Percentiles rank a stretch among this genome's conserved stretches.
These are phyloP conservation scores for Pediacus dermestoides DNA, from an alignment of 2,888 invertebrate species.

Conservation along the genomic window DNA sequence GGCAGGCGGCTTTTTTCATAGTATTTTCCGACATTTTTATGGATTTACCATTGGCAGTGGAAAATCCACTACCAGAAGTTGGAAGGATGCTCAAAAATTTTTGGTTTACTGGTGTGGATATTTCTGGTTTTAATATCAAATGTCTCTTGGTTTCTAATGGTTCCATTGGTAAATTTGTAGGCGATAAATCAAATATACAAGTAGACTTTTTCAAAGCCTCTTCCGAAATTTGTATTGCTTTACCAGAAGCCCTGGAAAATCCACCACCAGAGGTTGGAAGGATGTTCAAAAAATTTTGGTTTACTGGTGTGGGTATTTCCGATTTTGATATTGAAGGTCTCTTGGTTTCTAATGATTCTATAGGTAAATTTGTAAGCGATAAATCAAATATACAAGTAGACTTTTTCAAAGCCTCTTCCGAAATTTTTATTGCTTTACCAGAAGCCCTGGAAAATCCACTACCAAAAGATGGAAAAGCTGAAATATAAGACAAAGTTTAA, in stretches of 20 bases:
- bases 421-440: constrained; percentile 35
- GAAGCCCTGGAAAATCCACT: constrained; percentile 39
- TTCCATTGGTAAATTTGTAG: neutral
- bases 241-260: constrained; percentile 43
- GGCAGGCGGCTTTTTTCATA: constrained; percentile 38
- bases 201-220: constrained; percentile 34
- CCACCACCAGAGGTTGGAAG: constrained; percentile 35
- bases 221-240: constrained; percentile 47
- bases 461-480: no score
- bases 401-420: constrained; percentile 5
- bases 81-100: constrained; percentile 26
- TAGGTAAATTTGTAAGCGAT: constrained; percentile 13
- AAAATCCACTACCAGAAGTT: constrained; percentile 5
- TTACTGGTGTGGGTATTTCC: no score
- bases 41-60: constrained; percentile 42
- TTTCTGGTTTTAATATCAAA: no score
- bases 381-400: constrained; percentile 27
- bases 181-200: constrained; percentile 17
- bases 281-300: constrained; percentile 30
- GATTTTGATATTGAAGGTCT: no score
- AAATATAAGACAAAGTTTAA: no score
- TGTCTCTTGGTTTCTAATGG: neutral
- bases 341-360: neutral
- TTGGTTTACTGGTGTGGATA: no score
- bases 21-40: constrained; percentile 45